Conservation (phyloP, 2,888 invertebrate species). For the Tryphoninae sp. region DNA sequence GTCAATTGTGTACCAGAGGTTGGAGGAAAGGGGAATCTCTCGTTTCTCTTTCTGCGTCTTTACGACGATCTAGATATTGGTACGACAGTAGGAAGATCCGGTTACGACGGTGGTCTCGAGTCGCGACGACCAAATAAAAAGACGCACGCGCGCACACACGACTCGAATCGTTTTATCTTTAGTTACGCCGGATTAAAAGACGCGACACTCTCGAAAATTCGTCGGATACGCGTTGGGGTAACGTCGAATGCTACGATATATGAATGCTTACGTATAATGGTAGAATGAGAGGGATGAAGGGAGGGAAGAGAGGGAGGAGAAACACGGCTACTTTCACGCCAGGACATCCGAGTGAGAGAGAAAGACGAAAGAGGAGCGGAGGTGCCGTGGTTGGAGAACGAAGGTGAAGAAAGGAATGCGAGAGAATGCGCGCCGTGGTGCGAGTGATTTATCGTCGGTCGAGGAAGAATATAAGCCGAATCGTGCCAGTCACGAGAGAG, state of each 20-base stretch:
- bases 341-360: conserved; percentile 19
- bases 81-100: conserved; percentile 54
- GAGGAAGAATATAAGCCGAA: conserved; percentile 61
- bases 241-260: neutral
- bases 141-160: neutral
- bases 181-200: conserved; percentile 22
- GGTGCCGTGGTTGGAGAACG: conserved; percentile 44
- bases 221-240: neutral
- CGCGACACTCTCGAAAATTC: conserved; percentile 19
- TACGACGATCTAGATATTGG: conserved; percentile 61
- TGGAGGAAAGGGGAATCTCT: neutral
- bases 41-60: conserved; percentile 35
- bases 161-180: neutral
- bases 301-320: conserved; percentile 4
- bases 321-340: conserved; percentile 54
- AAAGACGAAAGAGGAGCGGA: neutral
- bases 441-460: conserved; percentile 58
- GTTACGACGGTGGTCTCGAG: conserved; percentile 46
- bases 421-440: conserved; percentile 50
- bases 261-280: neutral
- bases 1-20: neutral
- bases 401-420: conserved; percentile 62
- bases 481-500: conserved; percentile 62
- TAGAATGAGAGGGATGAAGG: neutral
- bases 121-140: neutral